These are phyloP conservation scores for Drosophila nigricruria DNA, from an alignment of 2,888 invertebrate species.

Conservation along the genomic window DNA sequence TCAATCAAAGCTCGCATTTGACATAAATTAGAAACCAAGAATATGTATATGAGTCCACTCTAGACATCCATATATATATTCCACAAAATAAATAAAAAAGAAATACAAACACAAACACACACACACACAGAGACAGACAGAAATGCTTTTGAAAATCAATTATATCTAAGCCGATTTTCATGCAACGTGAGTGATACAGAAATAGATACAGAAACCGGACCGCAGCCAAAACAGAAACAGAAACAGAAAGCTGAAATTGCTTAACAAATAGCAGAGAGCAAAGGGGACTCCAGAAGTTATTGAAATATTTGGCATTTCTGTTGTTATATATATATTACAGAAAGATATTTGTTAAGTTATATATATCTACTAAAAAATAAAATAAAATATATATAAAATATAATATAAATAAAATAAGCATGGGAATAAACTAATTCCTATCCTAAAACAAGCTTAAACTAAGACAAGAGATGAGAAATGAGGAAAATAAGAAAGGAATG, in stretches of 20 bases:
- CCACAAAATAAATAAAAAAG: conserved; percentile 1
- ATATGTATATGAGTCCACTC: conserved; percentile 54
- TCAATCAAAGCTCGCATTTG: conserved; percentile 79
- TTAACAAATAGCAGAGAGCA: conserved; percentile 35
- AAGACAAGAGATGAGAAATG: no score
- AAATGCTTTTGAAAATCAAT: conserved; percentile 38
- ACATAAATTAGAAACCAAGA: conserved; percentile 79
- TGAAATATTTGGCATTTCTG: conserved; percentile 11
- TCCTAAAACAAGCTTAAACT: not conserved
- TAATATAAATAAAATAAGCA: no score
- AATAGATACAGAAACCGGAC: conserved; percentile 45
- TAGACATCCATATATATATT: conserved; percentile 10
- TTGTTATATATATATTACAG: not conserved
- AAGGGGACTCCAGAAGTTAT: conserved; percentile 34
- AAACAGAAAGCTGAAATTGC: conserved; percentile 52
- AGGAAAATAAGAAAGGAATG: not conserved
- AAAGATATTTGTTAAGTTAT: not conserved
- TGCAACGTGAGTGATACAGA: conserved; percentile 33
- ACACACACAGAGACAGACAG: not conserved
- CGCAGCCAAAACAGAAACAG: conserved; percentile 19
- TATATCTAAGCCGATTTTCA: conserved; percentile 62
- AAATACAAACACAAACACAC: conserved; percentile 4
- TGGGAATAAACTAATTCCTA: not conserved
- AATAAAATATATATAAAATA: not conserved
- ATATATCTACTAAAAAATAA: not conserved